Evolutionary conservation across 2,888 invertebrate genomes (phyloP), one percentile per base, ranked within the genome.

Genomic region (Calephelis perditalis): DNA sequence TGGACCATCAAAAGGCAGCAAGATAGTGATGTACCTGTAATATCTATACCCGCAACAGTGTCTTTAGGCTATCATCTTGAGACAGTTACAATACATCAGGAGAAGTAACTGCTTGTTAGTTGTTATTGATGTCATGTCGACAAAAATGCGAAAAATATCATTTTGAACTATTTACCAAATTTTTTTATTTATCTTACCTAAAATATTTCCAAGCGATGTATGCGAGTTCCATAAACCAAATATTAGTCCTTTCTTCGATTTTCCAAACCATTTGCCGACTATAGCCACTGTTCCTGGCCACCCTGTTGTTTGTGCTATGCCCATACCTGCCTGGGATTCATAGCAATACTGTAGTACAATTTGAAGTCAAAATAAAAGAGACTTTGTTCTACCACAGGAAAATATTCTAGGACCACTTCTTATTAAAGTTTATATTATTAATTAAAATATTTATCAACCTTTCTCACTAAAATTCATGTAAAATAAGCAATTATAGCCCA

Each of bases 181-280:
- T 11, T 11, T n/a, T 45, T 7, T 36, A 8, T n/a, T 12, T 11
- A 44, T 70, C 81, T 81, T 75, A 76, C 98, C 98, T 62, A 98
- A 80, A 73, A 99, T 98, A 79, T 99, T 99, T 46, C 99, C 99
- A 9, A 99, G 92, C 0, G 98, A 98, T 0, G 98, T 98, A 73
- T 99, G 98, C 0, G 98, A 97, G 86, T 99, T 99, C 99, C 99
- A 99, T 7, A 98, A 92, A 10, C 99, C 99, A 84, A 98, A 98
- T 65, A 99, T 96, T 36, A 99, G 90, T 0, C 97, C 97, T 67
- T 96, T 92, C 81, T 97, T 98, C 46, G 95, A 93, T 84, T 96
- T 96, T 0, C 98, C 98, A 88, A 97, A 98, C 99, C 99, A 99
- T 76, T 98, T 97, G n/a, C 97, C 97, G 57, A 99, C 95, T 3